These are phyloP conservation scores for Orycteropus afer DNA, from an alignment of 2,113 vertebrate species.

Conservation along the genomic window DNA sequence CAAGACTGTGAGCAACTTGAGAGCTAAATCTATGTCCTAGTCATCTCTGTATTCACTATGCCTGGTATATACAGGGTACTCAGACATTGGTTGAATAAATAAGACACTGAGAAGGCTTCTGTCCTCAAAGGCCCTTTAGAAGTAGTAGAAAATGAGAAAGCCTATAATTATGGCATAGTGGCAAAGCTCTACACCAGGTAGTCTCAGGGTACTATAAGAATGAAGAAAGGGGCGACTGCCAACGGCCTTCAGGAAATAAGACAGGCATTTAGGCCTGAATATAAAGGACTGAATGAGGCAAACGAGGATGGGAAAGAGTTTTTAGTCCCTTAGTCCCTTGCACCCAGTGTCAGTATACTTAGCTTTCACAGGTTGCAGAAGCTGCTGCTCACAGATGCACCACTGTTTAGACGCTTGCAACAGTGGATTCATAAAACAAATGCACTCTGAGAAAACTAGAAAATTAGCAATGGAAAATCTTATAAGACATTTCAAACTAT, in stretches of 20 bases:
- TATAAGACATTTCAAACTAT: not conserved
- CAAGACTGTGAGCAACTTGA: slow-evolving; percentile 7
- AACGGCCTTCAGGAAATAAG: not conserved
- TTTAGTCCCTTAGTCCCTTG: not conserved
- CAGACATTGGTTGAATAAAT: not conserved
- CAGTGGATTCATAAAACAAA: not conserved
- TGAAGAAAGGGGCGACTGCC: not conserved
- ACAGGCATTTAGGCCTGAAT: not conserved
- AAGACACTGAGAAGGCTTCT: not conserved
- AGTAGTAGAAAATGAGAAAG: not conserved
- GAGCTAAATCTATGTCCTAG: not conserved
- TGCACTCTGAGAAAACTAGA: not conserved
- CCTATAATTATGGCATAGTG: not conserved
- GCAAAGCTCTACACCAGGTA: not conserved
- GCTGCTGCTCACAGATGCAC: not conserved
- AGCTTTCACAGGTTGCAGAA: not conserved
- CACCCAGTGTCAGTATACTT: not conserved
- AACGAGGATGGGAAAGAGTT: not conserved
- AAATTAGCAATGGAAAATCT: slow-evolving; percentile 31
- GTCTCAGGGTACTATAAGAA: not conserved
- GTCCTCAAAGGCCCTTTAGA: not conserved
- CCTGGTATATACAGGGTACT: not conserved
- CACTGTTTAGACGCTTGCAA: not conserved
- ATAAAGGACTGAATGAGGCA: not conserved
- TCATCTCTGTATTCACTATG: not conserved